These are phyloP conservation scores for Pseudorhiza aurosa DNA, from an alignment of 30 jellyfish, hydroid and myxozoan genomes.

Conservation along the genomic window DNA sequence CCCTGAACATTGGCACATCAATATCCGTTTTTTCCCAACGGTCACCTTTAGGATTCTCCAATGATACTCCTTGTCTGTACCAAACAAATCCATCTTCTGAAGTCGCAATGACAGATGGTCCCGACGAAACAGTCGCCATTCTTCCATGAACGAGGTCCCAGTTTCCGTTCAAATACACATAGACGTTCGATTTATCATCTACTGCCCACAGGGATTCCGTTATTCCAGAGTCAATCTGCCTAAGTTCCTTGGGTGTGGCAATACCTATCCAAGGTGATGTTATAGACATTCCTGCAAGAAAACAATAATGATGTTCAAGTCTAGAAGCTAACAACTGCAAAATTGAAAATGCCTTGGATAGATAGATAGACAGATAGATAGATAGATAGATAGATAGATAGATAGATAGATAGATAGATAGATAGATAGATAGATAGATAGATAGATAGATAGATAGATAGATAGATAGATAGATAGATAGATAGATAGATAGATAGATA, in stretches of 20 bases:
- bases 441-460: no score
- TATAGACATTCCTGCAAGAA: slow-evolving; percentile 62
- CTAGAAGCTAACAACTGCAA: no score
- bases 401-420: no score
- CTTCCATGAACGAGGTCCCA: slow-evolving; percentile 72
- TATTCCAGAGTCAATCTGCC: slow-evolving; percentile 82
- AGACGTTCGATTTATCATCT: slow-evolving; percentile 46
- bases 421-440: no score
- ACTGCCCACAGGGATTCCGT: slow-evolving; percentile 79
- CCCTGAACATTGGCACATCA: slow-evolving; percentile 11
- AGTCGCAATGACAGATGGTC: slow-evolving; percentile 63
- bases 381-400: no score
- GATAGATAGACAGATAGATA: no score
- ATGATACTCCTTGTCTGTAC: slow-evolving; percentile 59
- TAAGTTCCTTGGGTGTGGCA: slow-evolving; percentile 75
- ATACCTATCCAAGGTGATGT: slow-evolving; percentile 89
- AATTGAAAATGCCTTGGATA: no score
- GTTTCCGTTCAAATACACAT: slow-evolving; percentile 35
- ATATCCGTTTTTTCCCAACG: slow-evolving; percentile 38
- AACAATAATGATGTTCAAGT: no score
- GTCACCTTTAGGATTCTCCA: slow-evolving; percentile 51
- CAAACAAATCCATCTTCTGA: slow-evolving; percentile 48
- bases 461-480: no score
- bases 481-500: no score
- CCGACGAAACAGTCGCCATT: slow-evolving; percentile 63